phyloP scores from a whole-genome alignment of 2,113 vertebrate genomes.

The Callopanchax toddi region DNA sequence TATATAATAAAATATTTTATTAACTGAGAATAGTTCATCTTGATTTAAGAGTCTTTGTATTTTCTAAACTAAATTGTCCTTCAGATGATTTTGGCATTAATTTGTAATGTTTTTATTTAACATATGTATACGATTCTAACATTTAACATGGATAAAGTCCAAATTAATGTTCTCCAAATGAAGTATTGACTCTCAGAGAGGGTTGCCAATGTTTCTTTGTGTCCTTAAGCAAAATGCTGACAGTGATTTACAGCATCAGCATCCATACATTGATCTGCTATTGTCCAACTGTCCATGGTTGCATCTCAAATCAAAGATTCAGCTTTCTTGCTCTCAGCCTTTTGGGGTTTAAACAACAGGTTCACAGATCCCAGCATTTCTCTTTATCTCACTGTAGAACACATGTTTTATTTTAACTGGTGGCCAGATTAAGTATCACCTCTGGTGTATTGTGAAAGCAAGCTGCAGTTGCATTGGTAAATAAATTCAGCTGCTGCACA shows the following conservation, averaged over 20 bases:
- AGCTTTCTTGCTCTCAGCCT: slow-evolving; percentile 4
- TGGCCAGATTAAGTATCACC: slow-evolving; percentile 5
- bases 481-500: slow-evolving; percentile 27
- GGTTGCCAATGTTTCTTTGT: neutral
- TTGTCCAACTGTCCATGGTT: slow-evolving; percentile 23
- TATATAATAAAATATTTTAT: too few relatives aligned
- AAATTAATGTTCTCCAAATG: slow-evolving; percentile 2
- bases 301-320: slow-evolving; percentile 23
- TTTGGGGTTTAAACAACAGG: slow-evolving; percentile 14
- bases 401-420: slow-evolving; percentile 20
- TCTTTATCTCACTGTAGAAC: slow-evolving; percentile 4
- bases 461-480: neutral
- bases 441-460: neutral
- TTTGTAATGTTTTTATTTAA: neutral
- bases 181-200: neutral
- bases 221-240: neutral
- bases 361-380: neutral
- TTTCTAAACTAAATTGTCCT: too few relatives aligned
- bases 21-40: too few relatives aligned
- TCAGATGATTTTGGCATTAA: too few relatives aligned
- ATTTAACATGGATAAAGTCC: neutral
- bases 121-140: neutral
- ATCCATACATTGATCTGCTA: slow-evolving; percentile 24
- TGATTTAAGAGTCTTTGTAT: too few relatives aligned
- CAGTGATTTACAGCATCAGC: slow-evolving; percentile 17